Base-by-base conservation (phyloP, 2,797 vertebrate species). In the Muscicapa striata region DNA sequence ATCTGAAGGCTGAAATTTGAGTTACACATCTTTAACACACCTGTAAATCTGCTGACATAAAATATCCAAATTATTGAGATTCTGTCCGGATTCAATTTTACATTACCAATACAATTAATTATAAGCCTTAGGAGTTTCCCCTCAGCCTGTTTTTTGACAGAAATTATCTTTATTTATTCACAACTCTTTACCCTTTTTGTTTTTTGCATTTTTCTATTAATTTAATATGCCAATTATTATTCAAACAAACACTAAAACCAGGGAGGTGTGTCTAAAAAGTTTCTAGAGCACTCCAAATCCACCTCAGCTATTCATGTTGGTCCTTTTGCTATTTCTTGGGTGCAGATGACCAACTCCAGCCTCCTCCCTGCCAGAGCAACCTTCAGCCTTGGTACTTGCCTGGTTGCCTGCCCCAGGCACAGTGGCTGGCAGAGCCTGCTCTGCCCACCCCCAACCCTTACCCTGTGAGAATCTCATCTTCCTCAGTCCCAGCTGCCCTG, bases 401-500 rank as follows among this genome's bases (percentile, higher is more conserved):
- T 46, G 63, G 46, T 72, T 79, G 67, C 43, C 32, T 67, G 38
- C 9, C 13, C 38, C 12, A 15, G 5, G 34, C 55, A 74, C 0
- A 0, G 43, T 4, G 12, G 40, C 63, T 58, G 82, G 18, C 59
- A 64, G 20, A 86, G 34, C 32, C 40, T 67, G 32, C 36, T 54
- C 29, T 87, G 57, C 45, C 15, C 36, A 52, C 0, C 11, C 27
- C 15, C 32, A 80, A 3, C 15, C 19, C 23, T 38, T 16, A 5
- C 15, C 13, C 40, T 46, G 45, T 2, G 3, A 45, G 41, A 69
- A 59, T 34, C 2, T 1, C 43, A 38, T 38, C 52, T 59, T 55
- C 38, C 36, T 41, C 1, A 1, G 49, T 29, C 66, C 38, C 3
- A 2, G 69, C 13, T 77, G 58, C 32, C 34, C 11, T 0, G 0